Percentiles rank a stretch among this genome's conserved stretches.
phyloP scores from a whole-genome alignment of 2,888 invertebrate species.

The Digitonthophagus gazella region DNA sequence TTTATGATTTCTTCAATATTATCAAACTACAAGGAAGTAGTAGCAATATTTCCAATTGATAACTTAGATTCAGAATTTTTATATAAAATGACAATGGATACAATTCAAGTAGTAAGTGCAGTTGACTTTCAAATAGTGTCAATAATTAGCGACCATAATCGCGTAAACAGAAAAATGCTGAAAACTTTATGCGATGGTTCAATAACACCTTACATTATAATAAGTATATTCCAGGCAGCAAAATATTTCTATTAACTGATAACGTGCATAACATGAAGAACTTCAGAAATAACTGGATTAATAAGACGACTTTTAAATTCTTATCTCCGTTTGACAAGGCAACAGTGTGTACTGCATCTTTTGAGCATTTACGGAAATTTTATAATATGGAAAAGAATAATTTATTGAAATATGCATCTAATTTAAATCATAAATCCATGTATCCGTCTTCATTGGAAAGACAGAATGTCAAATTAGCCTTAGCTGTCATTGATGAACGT shows the following conservation, averaged over 20 bases:
- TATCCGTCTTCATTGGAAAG: background rate
- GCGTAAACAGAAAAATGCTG: background rate
- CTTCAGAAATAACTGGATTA: background rate
- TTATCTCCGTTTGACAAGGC: background rate
- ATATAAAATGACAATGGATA: background rate
- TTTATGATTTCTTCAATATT: background rate
- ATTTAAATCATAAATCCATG: background rate
- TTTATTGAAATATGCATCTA: background rate
- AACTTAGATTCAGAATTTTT: constrained; percentile 3
- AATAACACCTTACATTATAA: background rate
- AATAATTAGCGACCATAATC: background rate
- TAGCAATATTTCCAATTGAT: background rate
- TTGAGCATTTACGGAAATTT: background rate
- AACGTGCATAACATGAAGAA: background rate
- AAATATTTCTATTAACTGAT: background rate
- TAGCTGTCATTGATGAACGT: background rate
- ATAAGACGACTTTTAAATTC: background rate
- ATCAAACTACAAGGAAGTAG: background rate
- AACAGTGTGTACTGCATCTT: background rate
- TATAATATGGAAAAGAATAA: background rate
- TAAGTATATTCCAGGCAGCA: background rate
- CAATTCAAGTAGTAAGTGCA: background rate
- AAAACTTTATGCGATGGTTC: background rate
- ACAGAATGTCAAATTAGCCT: constrained; percentile 1
- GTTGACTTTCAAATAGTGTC: background rate